Evolutionary conservation across 1,140 invertebrate genomes (phyloP), one percentile per base, ranked within the genome.

Genomic region (Bombus picipes): DNA sequence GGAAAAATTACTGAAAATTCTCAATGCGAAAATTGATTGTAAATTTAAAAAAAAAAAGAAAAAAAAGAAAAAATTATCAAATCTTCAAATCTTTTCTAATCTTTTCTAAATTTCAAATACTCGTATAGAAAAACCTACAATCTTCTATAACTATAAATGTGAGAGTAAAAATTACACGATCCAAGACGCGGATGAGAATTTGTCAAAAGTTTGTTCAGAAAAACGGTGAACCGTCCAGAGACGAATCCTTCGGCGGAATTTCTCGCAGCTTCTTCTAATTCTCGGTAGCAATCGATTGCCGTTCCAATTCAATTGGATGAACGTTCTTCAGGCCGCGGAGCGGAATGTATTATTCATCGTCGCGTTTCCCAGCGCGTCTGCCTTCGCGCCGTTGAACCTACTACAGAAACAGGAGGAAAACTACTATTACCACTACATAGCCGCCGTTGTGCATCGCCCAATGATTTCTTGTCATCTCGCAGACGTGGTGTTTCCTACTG

Each of bases 191-290:
- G 18, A 22, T 22, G n/a, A 32, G n/a, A 66, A 66, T 66, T 66
- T 32, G n/a, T 66, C 5, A 22, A 53, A 66, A 66, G 15, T 0
- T 66, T 2, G n/a, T 66, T 8, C 0, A 66, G 5, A 15, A 66
- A 28, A 13, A 1, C 32, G 39, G 12, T 0, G 10, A 37, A 71
- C 28, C 13, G 37, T 65, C 32, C 28, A n/a, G 8, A 65, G 59
- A 78, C n/a, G n/a, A 74, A 89, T 90, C 86, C 87, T 90, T 90
- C 90, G 78, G 59, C 87, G 85, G 86, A 92, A 91, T 88, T 80
- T 87, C 84, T 87, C 87, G 76, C 83, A 88, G 87, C 81, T 81
- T 92, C 90, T 89, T 90, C 86, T 39, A 87, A 89, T 92, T 91
- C 90, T 89, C 72, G 77, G 81, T 89, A 87, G 76, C 75, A 41